Evolutionary conservation across 2,797 vertebrate species (phyloP).

Genomic region (Phoeniculus purpureus): DNA sequence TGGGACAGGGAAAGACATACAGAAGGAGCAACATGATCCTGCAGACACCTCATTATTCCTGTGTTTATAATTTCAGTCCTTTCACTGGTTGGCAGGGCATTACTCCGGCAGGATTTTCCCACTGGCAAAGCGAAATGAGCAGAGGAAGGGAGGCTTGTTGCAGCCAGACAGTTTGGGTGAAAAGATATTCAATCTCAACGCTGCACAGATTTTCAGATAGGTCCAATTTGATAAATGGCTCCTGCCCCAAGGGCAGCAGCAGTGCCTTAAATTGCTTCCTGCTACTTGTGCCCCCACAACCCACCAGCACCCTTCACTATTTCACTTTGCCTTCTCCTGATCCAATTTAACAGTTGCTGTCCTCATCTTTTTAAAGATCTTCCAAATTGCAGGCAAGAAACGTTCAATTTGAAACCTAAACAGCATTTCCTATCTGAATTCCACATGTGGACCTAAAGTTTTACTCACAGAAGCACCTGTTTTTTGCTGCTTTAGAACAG

Average conservation of each 20-base stretch:
- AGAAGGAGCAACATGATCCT: neutral
- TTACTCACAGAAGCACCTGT: neutral
- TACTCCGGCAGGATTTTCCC: neutral
- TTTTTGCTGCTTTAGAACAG: neutral
- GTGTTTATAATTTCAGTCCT: neutral
- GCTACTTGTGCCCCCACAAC: neutral
- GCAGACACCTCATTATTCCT: neutral
- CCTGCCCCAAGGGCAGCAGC: neutral
- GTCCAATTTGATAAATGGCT: neutral
- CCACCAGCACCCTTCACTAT: neutral
- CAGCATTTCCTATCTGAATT: neutral
- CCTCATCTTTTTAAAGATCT: neutral
- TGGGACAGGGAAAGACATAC: neutral
- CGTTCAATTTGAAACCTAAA: neutral
- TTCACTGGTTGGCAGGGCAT: neutral
- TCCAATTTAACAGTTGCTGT: neutral
- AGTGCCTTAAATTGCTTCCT: neutral
- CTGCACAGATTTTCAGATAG: neutral
- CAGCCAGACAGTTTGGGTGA: neutral
- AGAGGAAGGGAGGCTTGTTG: neutral
- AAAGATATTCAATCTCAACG: neutral
- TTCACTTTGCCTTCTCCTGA: neutral
- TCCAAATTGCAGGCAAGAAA: neutral
- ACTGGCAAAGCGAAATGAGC: neutral
- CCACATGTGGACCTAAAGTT: neutral